Base-by-base conservation (phyloP, 2,888 invertebrate genomes). In the Stomorhina lunata region DNA sequence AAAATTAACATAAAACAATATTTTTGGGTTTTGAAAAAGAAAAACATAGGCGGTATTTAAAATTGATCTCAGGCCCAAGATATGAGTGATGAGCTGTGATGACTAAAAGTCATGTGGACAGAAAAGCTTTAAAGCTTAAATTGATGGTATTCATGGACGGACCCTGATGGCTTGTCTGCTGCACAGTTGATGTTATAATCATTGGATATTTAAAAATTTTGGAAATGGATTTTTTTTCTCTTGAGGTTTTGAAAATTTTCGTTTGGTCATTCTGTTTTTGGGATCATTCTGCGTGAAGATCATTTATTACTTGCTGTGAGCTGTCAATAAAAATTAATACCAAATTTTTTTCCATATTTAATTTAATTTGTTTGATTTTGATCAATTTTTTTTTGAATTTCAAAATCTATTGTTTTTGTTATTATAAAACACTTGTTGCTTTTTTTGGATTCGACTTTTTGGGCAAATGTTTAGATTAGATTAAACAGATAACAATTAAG, bases 251-350 rank as follows among this genome's bases (percentile, higher is more conserved):
- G 25, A n/a, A 25, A 25, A 50, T 50, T n/a, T 50, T 4, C n/a
- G n/a, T n/a, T n/a, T n/a, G n/a, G n/a, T n/a, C n/a, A n/a, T n/a
- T n/a, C n/a, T n/a, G n/a, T n/a, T n/a, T n/a, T n/a, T n/a, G n/a
- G n/a, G n/a, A n/a, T n/a, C n/a, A n/a, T n/a, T 57, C 2, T n/a
- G 57, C 32, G 55, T 61, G 0, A 10, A 4, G 17, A 76, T 76
- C 76, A 80, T 80, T 80, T 71, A 80, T 80, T 57, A 76, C 76
- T 63, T 50, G 76, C 80, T 75, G 76, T 73, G 69, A 76, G 71
- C 71, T 75, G 80, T 71, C 75, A 81, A 71, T 81, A 81, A 50
- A 71, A 81, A 59, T 78, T 69, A 75, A 40, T 71, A 68, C 20
- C 10, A 43, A 22, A 32, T 59, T 59, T 45, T 63, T 43, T 57